Evolutionary conservation across 2,797 vertebrate species (phyloP).

Genomic region (Threskiornis aethiopicus): DNA sequence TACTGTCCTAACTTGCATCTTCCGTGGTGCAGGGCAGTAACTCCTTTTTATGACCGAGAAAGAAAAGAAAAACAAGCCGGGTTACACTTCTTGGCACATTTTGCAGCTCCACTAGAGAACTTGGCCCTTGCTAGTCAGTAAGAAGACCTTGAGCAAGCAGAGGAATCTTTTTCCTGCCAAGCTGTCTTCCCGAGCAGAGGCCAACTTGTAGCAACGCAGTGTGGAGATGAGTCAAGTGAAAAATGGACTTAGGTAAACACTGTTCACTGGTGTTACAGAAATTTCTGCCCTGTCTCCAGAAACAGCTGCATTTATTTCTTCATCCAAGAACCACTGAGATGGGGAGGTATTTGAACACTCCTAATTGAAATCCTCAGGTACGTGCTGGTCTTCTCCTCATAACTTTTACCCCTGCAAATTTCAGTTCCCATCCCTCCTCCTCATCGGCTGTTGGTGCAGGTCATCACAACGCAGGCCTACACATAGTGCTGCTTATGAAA

Average conservation of each 20-base stretch:
- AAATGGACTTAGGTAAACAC: not conserved
- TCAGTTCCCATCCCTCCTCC: not conserved
- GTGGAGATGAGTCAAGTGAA: constrained; percentile 39
- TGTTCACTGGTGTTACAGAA: not conserved
- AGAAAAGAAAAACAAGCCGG: not conserved
- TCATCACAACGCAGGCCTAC: not conserved
- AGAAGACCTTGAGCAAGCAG: constrained; percentile 25
- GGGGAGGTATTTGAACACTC: not conserved
- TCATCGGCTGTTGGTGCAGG: not conserved
- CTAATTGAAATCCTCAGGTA: not conserved
- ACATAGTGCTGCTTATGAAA: not conserved
- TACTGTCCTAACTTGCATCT: not conserved
- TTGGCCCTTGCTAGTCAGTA: not conserved
- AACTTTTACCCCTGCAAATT: not conserved
- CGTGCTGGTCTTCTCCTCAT: not conserved
- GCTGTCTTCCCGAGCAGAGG: not conserved
- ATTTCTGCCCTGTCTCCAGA: not conserved
- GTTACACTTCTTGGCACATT: not conserved
- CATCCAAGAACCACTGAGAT: not conserved
- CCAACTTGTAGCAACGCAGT: not conserved
- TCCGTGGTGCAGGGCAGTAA: not conserved
- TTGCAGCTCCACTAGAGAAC: not conserved
- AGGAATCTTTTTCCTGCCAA: constrained; percentile 15
- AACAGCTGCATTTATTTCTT: not conserved
- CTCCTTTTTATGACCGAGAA: not conserved